Conservation (phyloP, 2,797 vertebrate genomes). For the Aulostomus chinensis region DNA sequence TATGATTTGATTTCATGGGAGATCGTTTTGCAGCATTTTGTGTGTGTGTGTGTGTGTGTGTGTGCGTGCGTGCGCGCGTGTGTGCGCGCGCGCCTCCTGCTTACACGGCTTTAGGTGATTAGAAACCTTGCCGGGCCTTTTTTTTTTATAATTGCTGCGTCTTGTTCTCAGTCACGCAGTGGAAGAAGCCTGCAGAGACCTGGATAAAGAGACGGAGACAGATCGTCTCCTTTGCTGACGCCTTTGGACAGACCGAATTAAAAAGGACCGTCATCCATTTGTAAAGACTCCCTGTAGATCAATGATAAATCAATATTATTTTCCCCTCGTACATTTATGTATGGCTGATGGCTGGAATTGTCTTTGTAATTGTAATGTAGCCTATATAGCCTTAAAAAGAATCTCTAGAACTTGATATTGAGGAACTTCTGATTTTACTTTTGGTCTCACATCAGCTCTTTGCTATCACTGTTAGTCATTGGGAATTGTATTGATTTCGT, state of each 20-base stretch:
- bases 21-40: constrained; percentile 1
- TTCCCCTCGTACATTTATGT: constrained; percentile 5
- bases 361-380: too few relatives aligned
- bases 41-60: neutral
- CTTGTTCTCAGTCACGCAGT: constrained; percentile 86
- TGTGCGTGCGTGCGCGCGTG: neutral
- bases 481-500: too few relatives aligned
- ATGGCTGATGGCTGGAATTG: neutral
- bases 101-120: constrained; percentile 61
- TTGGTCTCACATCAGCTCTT: too few relatives aligned
- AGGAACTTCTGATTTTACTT: too few relatives aligned
- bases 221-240: constrained; percentile 81
- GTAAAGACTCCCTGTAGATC: constrained; percentile 38
- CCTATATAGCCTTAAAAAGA: too few relatives aligned
- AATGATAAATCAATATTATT: neutral
- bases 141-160: constrained; percentile 85
- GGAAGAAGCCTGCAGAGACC: constrained; percentile 84
- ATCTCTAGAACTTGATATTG: too few relatives aligned
- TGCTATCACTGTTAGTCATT: too few relatives aligned
- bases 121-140: constrained; percentile 80
- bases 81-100: constrained; percentile 18
- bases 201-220: constrained; percentile 82
- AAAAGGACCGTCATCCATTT: constrained; percentile 50
- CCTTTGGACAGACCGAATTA: constrained; percentile 67
- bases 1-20: too few relatives aligned